Evolutionary conservation across 2,888 invertebrate genomes (phyloP).

Genomic region (Molanna angustata): DNA sequence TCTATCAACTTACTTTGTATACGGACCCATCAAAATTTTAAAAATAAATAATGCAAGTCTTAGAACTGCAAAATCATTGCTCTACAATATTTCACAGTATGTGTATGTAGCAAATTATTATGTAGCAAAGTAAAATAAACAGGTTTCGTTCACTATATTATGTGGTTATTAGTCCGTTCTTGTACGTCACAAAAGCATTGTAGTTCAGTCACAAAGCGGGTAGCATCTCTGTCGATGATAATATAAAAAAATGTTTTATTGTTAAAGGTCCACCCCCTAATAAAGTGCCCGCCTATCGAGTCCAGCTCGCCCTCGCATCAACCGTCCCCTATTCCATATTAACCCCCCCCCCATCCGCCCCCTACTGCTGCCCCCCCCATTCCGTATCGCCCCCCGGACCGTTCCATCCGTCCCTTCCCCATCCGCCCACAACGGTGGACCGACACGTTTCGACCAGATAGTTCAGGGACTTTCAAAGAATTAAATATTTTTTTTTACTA

Average conservation of each 20-base stretch:
- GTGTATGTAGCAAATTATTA: too few relatives aligned
- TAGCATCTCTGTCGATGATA: background rate
- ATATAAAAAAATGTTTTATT: background rate
- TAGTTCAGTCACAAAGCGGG: background rate
- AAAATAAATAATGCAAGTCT: too few relatives aligned
- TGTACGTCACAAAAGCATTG: too few relatives aligned
- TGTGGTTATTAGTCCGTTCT: too few relatives aligned
- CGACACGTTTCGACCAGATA: slow-evolving; percentile 23
- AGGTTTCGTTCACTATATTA: too few relatives aligned
- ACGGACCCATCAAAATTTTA: too few relatives aligned
- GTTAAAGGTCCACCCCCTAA: slow-evolving; percentile 11
- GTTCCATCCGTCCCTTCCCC: slow-evolving; percentile 16
- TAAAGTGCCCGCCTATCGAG: slow-evolving; percentile 21
- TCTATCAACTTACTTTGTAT: too few relatives aligned
- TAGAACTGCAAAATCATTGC: too few relatives aligned
- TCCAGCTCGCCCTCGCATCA: slow-evolving; percentile 29
- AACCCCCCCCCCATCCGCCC: slow-evolving; percentile 6
- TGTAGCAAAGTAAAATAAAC: too few relatives aligned
- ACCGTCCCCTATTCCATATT: slow-evolving; percentile 6
- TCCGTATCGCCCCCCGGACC: slow-evolving; percentile 11
- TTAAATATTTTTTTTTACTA: too few relatives aligned
- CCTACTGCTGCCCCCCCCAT: slow-evolving; percentile 4
- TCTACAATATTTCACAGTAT: too few relatives aligned
- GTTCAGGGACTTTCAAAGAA: slow-evolving; percentile 8
- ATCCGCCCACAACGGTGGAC: slow-evolving; percentile 13